Base-by-base conservation (phyloP, 2,797 vertebrate genomes). In the Limnodromus scolopaceus region DNA sequence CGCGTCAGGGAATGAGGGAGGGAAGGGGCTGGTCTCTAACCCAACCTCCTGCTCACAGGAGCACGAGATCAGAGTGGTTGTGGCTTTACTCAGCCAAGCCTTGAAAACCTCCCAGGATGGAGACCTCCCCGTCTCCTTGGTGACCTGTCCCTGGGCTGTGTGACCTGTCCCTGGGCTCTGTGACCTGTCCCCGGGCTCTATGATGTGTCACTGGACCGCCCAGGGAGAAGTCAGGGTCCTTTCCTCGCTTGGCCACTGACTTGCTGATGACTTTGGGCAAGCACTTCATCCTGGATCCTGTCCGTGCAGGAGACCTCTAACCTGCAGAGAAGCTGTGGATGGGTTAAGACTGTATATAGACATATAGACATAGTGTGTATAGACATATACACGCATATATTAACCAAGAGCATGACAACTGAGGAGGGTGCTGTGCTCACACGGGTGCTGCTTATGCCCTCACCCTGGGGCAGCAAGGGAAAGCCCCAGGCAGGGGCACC, bases 131-230 rank as follows among this genome's bases (percentile, higher is more conserved):
- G 9, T 10, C 45, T 45, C 36, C 57, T 19, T 22, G 38, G 45
- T 58, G 70, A 45, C 36, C 41, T 74, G 43, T 46, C 45, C 45
- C 45, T 11, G 10, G 45, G 45, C 45, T 46, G 10, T 22, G 45
- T 46, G 45, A 22, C 45, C 19, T 45, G 45, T 74, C 45, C 45
- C 45, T 11, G 5, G 45, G 45, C 45, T 41, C 16, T 16, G 41
- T 41, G 41, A 16, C 39, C 39, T 41, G 39, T 72, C 34, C 32
- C 69, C 39, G 55, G 53, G 45, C 18, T 55, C 38, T 12, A 11
- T 11, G 16, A 41, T 17, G 4, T 1, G 2, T n/a, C 3, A 2
- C 22, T 60, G 53, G 14, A 14, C 46, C 46, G 13, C 24, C 61
- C 28, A 34, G 30, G 17, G 57, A 65, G n/a, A 11, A 38, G 20